Evolutionary conservation across 2,888 invertebrate species (phyloP).

Genomic region (Lycia hirtaria): DNA sequence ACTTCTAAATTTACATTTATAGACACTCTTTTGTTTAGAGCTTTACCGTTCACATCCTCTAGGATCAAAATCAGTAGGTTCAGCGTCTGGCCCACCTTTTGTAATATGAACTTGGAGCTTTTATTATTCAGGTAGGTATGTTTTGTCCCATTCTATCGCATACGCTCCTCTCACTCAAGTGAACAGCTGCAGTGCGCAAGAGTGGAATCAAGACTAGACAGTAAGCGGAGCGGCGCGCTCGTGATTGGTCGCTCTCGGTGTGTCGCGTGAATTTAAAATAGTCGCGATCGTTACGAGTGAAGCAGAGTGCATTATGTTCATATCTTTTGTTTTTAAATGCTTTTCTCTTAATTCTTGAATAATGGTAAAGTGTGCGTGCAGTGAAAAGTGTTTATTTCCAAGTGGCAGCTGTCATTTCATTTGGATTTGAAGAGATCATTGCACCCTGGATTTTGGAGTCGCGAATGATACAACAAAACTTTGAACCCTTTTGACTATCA

Average conservation of each 20-base stretch:
- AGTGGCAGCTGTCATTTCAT: conserved; percentile 60
- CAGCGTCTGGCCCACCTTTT: conserved; percentile 62
- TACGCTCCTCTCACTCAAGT: conserved; percentile 59
- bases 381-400: conserved; percentile 53
- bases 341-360: conserved; percentile 38
- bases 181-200: conserved; percentile 72
- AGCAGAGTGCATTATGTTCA: conserved; percentile 63
- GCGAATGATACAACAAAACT: conserved; percentile 40
- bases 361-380: conserved; percentile 53
- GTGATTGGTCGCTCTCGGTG: conserved; percentile 71
- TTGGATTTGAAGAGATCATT: conserved; percentile 58
- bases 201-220: conserved; percentile 75
- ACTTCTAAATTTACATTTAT: conserved; percentile 10
- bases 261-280: conserved; percentile 69
- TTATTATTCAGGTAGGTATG: conserved; percentile 76
- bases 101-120: conserved; percentile 67
- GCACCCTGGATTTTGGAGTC: conserved; percentile 45
- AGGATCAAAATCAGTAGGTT: conserved; percentile 57
- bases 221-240: conserved; percentile 78
- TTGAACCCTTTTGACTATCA: conserved; percentile 32
- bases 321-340: conserved; percentile 47
- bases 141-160: conserved; percentile 57
- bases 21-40: conserved; percentile 28
- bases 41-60: conserved; percentile 44
- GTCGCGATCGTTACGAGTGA: conserved; percentile 69